phyloP scores from a whole-genome alignment of 2,797 vertebrate genomes.

The Clarias fuscus region DNA sequence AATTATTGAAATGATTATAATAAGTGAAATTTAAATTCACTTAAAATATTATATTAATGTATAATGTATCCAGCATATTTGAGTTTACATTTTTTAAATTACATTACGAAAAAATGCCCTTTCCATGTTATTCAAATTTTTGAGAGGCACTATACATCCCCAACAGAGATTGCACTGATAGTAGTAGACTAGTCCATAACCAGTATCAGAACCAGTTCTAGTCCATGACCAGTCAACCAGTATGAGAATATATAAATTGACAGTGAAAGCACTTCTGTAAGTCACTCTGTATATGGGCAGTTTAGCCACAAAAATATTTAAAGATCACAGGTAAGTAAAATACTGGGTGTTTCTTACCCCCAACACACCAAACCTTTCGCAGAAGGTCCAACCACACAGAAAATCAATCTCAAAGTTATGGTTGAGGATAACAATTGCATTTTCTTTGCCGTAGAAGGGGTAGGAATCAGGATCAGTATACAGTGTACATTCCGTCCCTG shows the following conservation, averaged over 20 bases:
- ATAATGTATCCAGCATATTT: no score
- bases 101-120: no score
- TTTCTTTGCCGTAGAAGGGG: conserved; percentile 86
- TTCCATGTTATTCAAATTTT: no score
- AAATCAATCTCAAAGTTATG: conserved; percentile 98
- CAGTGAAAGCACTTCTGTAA: background rate
- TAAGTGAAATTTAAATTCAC: no score
- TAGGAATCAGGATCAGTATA: conserved; percentile 85
- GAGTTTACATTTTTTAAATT: no score
- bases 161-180: background rate
- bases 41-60: no score
- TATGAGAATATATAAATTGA: background rate
- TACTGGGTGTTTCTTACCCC: conserved; percentile 80
- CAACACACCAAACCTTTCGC: conserved; percentile 91
- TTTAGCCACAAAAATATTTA: background rate
- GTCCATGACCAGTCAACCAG: background rate
- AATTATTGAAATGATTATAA: no score
- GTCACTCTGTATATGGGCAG: no score
- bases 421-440: conserved; percentile 92
- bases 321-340: background rate
- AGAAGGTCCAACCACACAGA: conserved; percentile 93
- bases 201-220: background rate
- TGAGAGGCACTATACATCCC: background rate
- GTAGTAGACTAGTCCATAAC: background rate
- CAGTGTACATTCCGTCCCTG: conserved; percentile 87